Conservation (phyloP, 1,140 invertebrate genomes). For the Drosophila murphyi region DNA sequence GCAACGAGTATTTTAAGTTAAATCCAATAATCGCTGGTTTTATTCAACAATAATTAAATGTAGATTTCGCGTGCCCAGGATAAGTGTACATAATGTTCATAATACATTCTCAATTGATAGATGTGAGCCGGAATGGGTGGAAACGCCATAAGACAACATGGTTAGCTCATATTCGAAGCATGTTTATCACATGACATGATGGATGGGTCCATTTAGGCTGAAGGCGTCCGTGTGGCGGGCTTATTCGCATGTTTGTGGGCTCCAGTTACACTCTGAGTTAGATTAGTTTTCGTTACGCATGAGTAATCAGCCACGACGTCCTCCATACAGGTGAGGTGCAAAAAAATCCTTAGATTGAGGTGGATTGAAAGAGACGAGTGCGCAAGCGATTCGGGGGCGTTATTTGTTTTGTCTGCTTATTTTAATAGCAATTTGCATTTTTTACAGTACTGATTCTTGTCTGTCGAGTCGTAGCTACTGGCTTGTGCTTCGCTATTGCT, state of each 20-base stretch:
- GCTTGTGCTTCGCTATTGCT: slow-evolving; percentile 15
- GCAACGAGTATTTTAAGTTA: too few species aligned
- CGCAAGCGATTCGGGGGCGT: not conserved
- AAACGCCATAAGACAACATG: not conserved
- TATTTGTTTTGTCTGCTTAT: slow-evolving; percentile 46
- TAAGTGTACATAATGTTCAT: too few species aligned
- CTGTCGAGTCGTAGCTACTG: slow-evolving; percentile 35
- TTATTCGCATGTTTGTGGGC: not conserved
- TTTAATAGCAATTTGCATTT: slow-evolving; percentile 74
- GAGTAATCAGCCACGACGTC: slow-evolving; percentile 69
- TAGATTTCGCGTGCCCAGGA: too few species aligned
- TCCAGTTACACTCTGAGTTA: slow-evolving; percentile 37
- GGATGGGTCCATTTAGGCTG: slow-evolving; percentile 24
- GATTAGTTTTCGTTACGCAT: slow-evolving; percentile 76
- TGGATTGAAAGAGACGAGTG: slow-evolving; percentile 2
- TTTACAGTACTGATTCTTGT: slow-evolving; percentile 20
- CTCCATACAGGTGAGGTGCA: slow-evolving; percentile 17
- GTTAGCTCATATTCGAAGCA: not conserved
- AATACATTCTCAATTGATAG: too few species aligned
- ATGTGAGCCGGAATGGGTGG: not conserved
- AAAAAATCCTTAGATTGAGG: not conserved
- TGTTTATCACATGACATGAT: slow-evolving; percentile 39
- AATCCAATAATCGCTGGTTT: too few species aligned
- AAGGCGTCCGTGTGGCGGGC: not conserved
- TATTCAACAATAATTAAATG: too few species aligned